Conservation (phyloP, 2,113 vertebrate genomes). For the Cromileptes altivelis region DNA sequence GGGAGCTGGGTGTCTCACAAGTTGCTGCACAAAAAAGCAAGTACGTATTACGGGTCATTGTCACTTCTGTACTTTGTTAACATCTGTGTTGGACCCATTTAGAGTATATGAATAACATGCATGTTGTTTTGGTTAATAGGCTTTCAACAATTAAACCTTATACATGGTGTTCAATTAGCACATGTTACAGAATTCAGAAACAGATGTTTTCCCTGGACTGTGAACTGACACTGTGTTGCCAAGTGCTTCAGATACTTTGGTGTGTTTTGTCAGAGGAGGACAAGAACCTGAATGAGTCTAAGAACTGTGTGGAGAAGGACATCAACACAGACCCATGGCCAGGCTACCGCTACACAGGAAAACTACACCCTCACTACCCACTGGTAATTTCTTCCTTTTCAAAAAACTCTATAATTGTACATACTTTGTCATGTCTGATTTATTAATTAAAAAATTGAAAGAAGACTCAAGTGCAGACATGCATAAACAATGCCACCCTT, state of each 20-base stretch:
- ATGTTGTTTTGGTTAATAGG: background rate
- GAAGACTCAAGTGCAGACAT: background rate
- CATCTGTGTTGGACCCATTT: background rate
- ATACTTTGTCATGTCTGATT: background rate
- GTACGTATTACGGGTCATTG: conserved; percentile 84
- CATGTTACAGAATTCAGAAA: background rate
- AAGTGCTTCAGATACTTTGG: conserved; percentile 30
- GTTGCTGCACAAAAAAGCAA: conserved; percentile 98
- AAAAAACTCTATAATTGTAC: background rate
- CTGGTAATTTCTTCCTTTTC: conserved; percentile 85
- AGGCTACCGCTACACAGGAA: conserved; percentile 96
- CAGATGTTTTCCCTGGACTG: background rate
- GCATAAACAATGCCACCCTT: background rate
- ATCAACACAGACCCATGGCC: conserved; percentile 97
- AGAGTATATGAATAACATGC: background rate
- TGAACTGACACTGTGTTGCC: background rate
- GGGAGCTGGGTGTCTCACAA: conserved; percentile 98
- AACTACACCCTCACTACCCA: conserved; percentile 95
- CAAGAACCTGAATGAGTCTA: conserved; percentile 90
- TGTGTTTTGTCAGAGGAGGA: conserved; percentile 89
- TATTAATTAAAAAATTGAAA: background rate
- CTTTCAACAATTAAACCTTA: background rate
- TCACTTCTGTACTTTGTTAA: background rate
- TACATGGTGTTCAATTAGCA: background rate
- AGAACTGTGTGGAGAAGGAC: conserved; percentile 91